Percentiles rank a stretch among this genome's conserved stretches.
Conservation (phyloP, 2,797 vertebrate genomes). For the Enoplosus armatus region DNA sequence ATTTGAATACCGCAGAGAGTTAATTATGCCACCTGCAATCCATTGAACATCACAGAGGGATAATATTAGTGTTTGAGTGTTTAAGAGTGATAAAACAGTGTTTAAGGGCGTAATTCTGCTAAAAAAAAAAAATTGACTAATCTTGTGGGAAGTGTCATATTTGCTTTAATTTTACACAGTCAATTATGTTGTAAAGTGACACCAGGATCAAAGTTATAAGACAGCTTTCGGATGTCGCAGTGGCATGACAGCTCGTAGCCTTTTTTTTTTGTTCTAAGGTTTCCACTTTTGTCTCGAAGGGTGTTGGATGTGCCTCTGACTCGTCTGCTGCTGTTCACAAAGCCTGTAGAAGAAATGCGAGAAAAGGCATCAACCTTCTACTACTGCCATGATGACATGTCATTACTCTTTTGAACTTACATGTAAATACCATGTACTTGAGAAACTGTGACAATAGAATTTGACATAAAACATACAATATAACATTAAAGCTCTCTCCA, state of each 20-base stretch:
- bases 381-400: conserved; percentile 2
- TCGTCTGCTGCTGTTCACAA: not conserved
- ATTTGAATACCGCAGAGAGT: not conserved
- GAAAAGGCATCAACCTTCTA: conserved; percentile 5
- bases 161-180: conserved; percentile 1
- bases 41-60: conserved; percentile 2
- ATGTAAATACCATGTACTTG: not conserved
- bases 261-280: not conserved
- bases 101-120: not conserved
- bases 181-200: conserved; percentile 11
- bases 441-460: not conserved
- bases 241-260: not conserved
- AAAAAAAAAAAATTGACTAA: not conserved
- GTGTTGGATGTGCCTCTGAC: conserved; percentile 3
- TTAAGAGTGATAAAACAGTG: conserved; percentile 2
- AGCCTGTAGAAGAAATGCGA: not conserved
- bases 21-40: conserved; percentile 4
- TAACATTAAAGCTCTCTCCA: not conserved
- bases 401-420: conserved; percentile 15
- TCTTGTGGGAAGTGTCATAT: not conserved
- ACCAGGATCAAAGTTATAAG: conserved; percentile 8
- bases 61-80: not conserved
- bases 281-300: conserved; percentile 12
- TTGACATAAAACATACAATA: not conserved
- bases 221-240: not conserved